Base-by-base conservation (phyloP, 2,797 vertebrate species). In the Oryzias dopingdopingensis region DNA sequence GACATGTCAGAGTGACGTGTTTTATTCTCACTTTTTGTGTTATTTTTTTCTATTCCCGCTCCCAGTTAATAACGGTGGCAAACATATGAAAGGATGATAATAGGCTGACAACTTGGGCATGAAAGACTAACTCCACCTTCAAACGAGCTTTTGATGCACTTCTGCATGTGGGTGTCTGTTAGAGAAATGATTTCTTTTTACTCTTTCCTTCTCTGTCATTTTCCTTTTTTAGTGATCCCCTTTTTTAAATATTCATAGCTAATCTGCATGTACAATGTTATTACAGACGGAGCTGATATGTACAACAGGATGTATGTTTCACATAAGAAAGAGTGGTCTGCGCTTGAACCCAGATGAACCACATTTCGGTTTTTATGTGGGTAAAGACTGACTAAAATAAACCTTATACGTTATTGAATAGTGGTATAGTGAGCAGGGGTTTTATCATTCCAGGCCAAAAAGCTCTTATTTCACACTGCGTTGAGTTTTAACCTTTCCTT, bases 81-180 rank as follows among this genome's bases (percentile, higher is more conserved):
- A 81, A 86, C 82, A 82, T 88, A 90, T 90, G 88, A 92, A 90
- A 85, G 81, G 88, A 86, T 88, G 88, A 92, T 90, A 89, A 89
- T 82, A 89, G 86, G 83, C 86, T 89, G 82, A 85, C 80, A 84
- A 87, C 76, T 85, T 81, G 58, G 76, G 74, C 76, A 83, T 89
- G 85, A 89, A 87, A 87, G 82, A 77, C 72, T 73, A 59, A 81
- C 81, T 84, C 84, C 84, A 87, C 86, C 85, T 84, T 89, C 84
- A 85, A 82, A 88, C 56, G 22, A 82, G 81, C 77, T 81, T 90
- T 90, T 91, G 78, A 86, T 87, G 81, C 81, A 75, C 65, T 88
- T 83, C 65, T 60, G 64, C 70, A 72, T 74, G 88, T 87, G 88
- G 73, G 81, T 80, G 81, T 77, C 71, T 80, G 81, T 83, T 74